These are phyloP conservation scores for Digitonthophagus gazella DNA, from an alignment of 2,888 invertebrate genomes.

Conservation along the genomic window DNA sequence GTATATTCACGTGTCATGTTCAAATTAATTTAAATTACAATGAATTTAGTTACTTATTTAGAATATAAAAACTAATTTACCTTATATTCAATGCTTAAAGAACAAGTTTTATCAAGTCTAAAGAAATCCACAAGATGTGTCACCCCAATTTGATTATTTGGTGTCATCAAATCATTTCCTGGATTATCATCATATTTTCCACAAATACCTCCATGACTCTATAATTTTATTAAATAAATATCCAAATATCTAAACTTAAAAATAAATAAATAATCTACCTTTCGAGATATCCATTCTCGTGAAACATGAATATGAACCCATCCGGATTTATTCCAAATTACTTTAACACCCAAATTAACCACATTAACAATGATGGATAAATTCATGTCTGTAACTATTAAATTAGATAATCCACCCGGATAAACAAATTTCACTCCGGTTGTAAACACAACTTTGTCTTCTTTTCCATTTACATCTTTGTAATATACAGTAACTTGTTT, in stretches of 20 bases:
- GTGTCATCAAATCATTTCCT: not conserved
- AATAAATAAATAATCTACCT: not conserved
- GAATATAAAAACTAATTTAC: too few species aligned
- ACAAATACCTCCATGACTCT: not conserved
- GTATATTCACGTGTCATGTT: too few species aligned
- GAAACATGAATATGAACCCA: conserved; percentile 1
- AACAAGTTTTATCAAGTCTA: not conserved
- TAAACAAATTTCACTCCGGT: not conserved
- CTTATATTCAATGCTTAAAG: not conserved
- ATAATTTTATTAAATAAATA: not conserved
- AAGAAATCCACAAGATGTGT: not conserved
- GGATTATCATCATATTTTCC: not conserved
- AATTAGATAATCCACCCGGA: not conserved
- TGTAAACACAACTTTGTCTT: not conserved
- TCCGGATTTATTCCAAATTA: conserved; percentile 6
- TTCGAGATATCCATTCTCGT: not conserved
- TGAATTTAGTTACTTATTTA: not conserved
- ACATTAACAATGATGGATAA: not conserved
- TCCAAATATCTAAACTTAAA: too few species aligned
- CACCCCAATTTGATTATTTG: not conserved
- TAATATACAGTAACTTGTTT: not conserved
- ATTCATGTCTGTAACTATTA: not conserved
- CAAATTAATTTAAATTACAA: not conserved
- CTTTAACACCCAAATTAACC: not conserved
- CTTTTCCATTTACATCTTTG: not conserved